These are phyloP conservation scores for Xylocampa areola DNA, from an alignment of 2,888 invertebrate genomes.

Conservation along the genomic window DNA sequence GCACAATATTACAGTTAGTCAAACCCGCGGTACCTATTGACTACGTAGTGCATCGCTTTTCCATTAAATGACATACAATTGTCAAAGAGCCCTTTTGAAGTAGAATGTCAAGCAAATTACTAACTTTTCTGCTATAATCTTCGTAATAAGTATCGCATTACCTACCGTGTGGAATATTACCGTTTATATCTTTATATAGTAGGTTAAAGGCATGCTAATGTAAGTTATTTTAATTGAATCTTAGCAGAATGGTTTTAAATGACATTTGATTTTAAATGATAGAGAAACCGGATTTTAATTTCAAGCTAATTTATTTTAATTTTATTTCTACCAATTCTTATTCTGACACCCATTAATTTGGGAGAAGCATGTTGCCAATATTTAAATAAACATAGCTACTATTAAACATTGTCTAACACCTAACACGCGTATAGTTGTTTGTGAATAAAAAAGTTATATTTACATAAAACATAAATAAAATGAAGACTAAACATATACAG, in stretches of 20 bases:
- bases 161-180: slow-evolving; percentile 19
- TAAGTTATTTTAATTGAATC: background rate
- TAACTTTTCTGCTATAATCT: slow-evolving; percentile 68
- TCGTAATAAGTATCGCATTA: slow-evolving; percentile 64
- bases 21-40: slow-evolving; percentile 51
- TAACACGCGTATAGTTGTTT: too few relatives aligned
- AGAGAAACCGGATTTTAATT: too few relatives aligned
- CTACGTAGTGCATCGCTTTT: slow-evolving; percentile 40
- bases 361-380: too few relatives aligned
- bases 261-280: too few relatives aligned
- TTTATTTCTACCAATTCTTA: slow-evolving; percentile 3
- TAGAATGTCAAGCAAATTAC: slow-evolving; percentile 79
- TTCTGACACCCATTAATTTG: background rate
- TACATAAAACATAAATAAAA: too few relatives aligned
- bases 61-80: slow-evolving; percentile 75
- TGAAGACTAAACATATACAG: too few relatives aligned
- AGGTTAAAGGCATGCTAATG: background rate
- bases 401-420: too few relatives aligned
- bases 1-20: slow-evolving; percentile 59
- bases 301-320: background rate
- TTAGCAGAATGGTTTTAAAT: too few relatives aligned
- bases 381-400: too few relatives aligned
- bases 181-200: slow-evolving; percentile 10
- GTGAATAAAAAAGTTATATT: too few relatives aligned
- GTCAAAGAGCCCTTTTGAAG: slow-evolving; percentile 74